Evolutionary conservation across 2,797 vertebrate species (phyloP).

Genomic region (Leuciscus waleckii): DNA sequence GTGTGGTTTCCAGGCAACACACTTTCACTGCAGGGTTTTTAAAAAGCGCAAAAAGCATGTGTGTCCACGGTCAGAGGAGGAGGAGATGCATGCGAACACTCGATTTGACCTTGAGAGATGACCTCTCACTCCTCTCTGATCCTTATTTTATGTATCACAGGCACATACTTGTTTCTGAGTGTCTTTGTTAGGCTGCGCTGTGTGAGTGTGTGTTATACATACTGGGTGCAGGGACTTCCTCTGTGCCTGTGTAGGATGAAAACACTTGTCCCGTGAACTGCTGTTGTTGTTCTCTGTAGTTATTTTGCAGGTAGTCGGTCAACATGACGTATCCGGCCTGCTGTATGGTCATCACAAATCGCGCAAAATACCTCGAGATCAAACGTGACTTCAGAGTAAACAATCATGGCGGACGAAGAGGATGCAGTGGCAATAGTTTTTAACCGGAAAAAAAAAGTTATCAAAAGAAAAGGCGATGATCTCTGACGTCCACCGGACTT

Average conservation of each 20-base stretch:
- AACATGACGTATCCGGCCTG: slow-evolving; percentile 95
- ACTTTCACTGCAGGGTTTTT: slow-evolving; percentile 56
- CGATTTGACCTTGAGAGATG: slow-evolving; percentile 50
- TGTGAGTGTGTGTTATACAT: slow-evolving; percentile 64
- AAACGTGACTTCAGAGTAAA: too few relatives aligned
- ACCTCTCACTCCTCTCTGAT: background rate
- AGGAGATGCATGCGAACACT: slow-evolving; percentile 56
- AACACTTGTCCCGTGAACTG: slow-evolving; percentile 94
- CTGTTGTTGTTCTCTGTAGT: slow-evolving; percentile 89
- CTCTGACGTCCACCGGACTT: too few relatives aligned
- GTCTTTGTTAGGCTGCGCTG: background rate
- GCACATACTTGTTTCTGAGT: background rate
- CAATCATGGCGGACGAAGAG: too few relatives aligned
- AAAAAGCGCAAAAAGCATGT: slow-evolving; percentile 51
- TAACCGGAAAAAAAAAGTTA: too few relatives aligned
- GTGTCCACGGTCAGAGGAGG: slow-evolving; percentile 14
- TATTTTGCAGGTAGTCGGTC: slow-evolving; percentile 97
- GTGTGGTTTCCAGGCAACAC: slow-evolving; percentile 67
- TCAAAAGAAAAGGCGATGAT: too few relatives aligned
- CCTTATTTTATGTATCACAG: background rate
- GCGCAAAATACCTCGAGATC: too few relatives aligned
- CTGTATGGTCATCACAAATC: slow-evolving; percentile 93
- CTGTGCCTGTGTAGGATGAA: slow-evolving; percentile 93
- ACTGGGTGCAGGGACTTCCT: slow-evolving; percentile 92
- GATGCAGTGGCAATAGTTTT: too few relatives aligned